Base-by-base conservation (phyloP, 2,797 vertebrate genomes). In the Botia kubotai region DNA sequence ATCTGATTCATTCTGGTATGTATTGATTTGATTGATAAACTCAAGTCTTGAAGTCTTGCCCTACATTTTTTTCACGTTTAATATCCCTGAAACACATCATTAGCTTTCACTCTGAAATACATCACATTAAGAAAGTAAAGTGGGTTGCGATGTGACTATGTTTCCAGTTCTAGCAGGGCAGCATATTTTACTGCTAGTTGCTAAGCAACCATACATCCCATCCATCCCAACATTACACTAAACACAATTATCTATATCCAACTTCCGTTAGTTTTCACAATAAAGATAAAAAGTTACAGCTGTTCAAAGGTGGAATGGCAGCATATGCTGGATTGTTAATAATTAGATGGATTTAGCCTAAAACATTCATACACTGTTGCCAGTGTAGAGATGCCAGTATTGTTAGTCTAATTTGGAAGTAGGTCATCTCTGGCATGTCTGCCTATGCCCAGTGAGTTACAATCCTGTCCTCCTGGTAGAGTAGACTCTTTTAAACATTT, bases 321-420 rank as follows among this genome's bases (percentile, higher is more conserved):
- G 21, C 39, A 74, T n/a, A 26, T 14, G 8, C 57, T 52, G 60
- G 46, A 36, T 46, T 52, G 12, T 11, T 79, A 75, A 62, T 36
- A 79, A 67, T 43, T 55, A 66, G 21, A 75, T 82, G 66, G 72
- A 79, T 74, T 82, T 77, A 80, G 72, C 12, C 48, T 80, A 23
- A 82, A 81, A 80, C 82, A 80, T 83, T 66, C 26, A 80, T 83
- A 29, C 62, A 19, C 17, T 69, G 55, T 29, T 75, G 80, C 77
- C 82, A 75, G 60, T 8, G 67, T 73, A 53, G 33, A 72, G 77
- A 68, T 79, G 33, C 72, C 52, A 79, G 63, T 75, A 82, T 77
- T 83, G 83, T 84, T 75, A 72, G 63, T 74, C 52, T 3, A 52
- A 75, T 70, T 62, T 81, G 68, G 78, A 85, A 85, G 70, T 85